Evolutionary conservation across 2,888 invertebrate species (phyloP), one percentile per base, ranked within the genome.

Genomic region (Zelleria hepariella): DNA sequence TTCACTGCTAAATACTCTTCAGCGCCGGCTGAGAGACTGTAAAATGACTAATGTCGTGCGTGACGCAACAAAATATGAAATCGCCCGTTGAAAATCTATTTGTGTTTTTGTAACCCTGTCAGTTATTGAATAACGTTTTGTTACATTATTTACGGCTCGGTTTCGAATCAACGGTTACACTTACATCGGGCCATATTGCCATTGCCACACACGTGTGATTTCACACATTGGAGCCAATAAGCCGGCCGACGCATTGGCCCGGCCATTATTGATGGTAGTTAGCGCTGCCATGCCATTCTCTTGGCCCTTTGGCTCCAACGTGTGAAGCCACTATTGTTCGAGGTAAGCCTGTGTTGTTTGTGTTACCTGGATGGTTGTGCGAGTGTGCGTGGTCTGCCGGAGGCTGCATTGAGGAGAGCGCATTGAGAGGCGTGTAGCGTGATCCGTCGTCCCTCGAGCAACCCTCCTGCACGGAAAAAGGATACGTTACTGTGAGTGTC

Each of bases 321-420:
- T n/a, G n/a, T n/a, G n/a, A n/a, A n/a, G n/a, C n/a, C n/a, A n/a
- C n/a, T n/a, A n/a, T n/a, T n/a, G n/a, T n/a, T n/a, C 10, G 15
- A 42, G 32, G 32, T 15, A 42, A 42, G n/a, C n/a, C n/a, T n/a
- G n/a, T n/a, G n/a, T n/a, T n/a, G n/a, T n/a, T n/a, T n/a, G n/a
- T n/a, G 77, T 84, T 77, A 91, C 91, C 91, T 79, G 91, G 90
- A 71, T 91, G 91, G 66, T 86, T 90, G 69, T 93, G 92, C 27
- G 84, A 73, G 65, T 82, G 85, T 1, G 70, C 66, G 49, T 86
- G 86, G 32, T 87, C 86, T 0, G 84, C 91, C 24, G 93, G 94
- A n/a, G 96, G 96, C 80, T 95, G 92, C 96, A 96, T 96, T 68
- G 94, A 95, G 47, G 95, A 95, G 66, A 96, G 85, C 18, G 96